Base-by-base conservation (phyloP, 2,113 vertebrate genomes). In the Hypocryptadius cinnamomeus region DNA sequence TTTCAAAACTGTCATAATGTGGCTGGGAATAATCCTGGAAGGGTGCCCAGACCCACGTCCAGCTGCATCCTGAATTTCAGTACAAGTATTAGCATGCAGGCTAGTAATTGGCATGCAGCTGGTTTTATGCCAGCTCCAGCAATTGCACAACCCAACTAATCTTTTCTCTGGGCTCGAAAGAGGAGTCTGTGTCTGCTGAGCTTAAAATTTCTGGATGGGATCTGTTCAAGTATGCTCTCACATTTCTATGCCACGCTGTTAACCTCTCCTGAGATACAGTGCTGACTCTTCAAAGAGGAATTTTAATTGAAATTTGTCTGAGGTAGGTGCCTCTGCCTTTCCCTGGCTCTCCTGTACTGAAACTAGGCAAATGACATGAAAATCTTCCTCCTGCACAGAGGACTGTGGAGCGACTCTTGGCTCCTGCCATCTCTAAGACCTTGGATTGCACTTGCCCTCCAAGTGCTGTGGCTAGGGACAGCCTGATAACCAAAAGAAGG, bases 1-100 rank as follows among this genome's bases (percentile, higher is more conserved):
- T 91, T 96, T 95, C 76, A 94, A 93, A 94, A 90, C n/a, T 88
- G 85, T 93, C 90, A 94, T 90, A 91, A 94, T 93, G 87, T 93
- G 90, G 79, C 81, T 94, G 79, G 94, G 93, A 91, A 91, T 93
- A 90, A 90, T 88, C 72, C 85, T 95, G 94, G 93, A 86, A 85
- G 60, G 25, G 56, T 92, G 91, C 94, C 96, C 93, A 90, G 91
- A 64, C 11, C 85, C 77, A 70, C 8, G 48, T 94, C 93, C 96
- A 96, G 96, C 94, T 96, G 95, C 95, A 92, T 92, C 87, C 91
- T 95, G 86, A 13, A 7, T 70, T 95, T 96, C 85, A 85, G 92
- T 70, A 89, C 59, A 85, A 93, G 85, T n/a, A 92, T 95, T 94
- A 92, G 89, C 93, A 94, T 82, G 80, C 2, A 8, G 66, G 64